A percentile compares a stretch with the other conserved stretches of the same genome.
These are phyloP conservation scores for Cairina moschata DNA, from an alignment of 2,113 vertebrate species.

Conservation along the genomic window DNA sequence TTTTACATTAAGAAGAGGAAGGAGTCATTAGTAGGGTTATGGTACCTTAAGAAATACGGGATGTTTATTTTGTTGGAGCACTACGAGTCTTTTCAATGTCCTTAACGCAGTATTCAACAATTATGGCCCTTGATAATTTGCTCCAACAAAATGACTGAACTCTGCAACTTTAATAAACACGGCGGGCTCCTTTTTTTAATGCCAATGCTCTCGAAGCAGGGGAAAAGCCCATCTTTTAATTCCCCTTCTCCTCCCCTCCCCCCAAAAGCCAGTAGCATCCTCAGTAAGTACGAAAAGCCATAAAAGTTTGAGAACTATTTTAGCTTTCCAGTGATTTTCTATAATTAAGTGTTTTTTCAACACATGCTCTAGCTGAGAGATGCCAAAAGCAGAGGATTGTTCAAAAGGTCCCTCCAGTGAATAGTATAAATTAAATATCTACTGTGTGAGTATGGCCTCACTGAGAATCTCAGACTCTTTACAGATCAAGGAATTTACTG, in stretches of 20 bases:
- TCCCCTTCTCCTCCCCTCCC: neutral
- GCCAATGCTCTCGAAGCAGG: neutral
- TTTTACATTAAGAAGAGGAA: conserved; percentile 8
- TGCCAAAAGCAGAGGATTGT: conserved; percentile 49
- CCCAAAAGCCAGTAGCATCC: conserved; percentile 17
- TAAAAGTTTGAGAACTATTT: conserved; percentile 63
- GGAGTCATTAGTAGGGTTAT: neutral
- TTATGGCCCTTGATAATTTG: neutral
- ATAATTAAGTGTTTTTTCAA: conserved; percentile 66
- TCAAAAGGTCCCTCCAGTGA: conserved; percentile 49
- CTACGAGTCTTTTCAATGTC: neutral
- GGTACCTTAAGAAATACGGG: conserved; percentile 18
- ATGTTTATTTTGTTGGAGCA: neutral
- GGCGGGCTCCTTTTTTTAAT: neutral
- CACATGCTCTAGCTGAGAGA: conserved; percentile 53
- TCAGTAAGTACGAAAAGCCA: conserved; percentile 27
- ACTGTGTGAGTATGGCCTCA: conserved; percentile 48
- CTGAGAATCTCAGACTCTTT: conserved; percentile 31
- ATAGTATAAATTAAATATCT: conserved; percentile 60
- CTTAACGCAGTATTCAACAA: neutral
- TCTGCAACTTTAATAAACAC: conserved; percentile 8
- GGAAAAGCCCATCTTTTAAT: neutral
- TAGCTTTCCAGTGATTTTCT: conserved; percentile 75
- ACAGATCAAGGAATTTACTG: conserved; percentile 53
- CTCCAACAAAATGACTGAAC: neutral